Base-by-base conservation (phyloP, 1,140 invertebrate genomes). In the Subanguina moxae region DNA sequence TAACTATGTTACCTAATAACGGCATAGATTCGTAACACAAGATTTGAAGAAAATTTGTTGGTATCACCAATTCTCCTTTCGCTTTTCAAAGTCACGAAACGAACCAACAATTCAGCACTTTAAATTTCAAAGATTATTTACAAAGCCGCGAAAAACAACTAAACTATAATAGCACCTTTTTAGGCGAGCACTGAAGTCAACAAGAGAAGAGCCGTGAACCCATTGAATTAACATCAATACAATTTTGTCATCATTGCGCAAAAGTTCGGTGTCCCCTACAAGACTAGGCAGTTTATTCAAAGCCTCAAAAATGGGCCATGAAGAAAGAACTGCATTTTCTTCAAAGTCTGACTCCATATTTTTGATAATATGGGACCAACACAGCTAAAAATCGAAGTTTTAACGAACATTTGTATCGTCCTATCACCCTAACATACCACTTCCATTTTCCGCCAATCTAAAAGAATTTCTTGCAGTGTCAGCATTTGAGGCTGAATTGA, bases 401-500 rank as follows among this genome's bases (percentile, higher is more conserved):
- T 38, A 38, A 11, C n/a, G n/a, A n/a, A n/a, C n/a, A n/a, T n/a
- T n/a, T n/a, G n/a, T n/a, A n/a, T n/a, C n/a, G n/a, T n/a, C n/a
- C n/a, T n/a, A n/a, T n/a, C n/a, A n/a, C n/a, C n/a, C n/a, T n/a
- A n/a, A 8, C n/a, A 52, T 38, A 87, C 87, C 57, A 99, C 86
- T 84, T 98, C 95, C 1, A 94, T 80, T 83, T 91, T 90, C 64
- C 94, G 87, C 94, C 93, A 98, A 28, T 88, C 86, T 56, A 95
- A 88, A 52, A 97, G 90, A 73, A 91, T 88, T 64, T 89, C 85
- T 1, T 89, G 90, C 0, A 97, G 83, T 48, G 86, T 84, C 21
- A 87, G 82, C 11, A 90, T 86, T 66, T 90, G 85, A 0, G 88
- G 85, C 0, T 87, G 85, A 77, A 99, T 83, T 67, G 90, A 92